Conservation (phyloP, 1,140 invertebrate genomes). For the Rhopalosiphum maidis region DNA sequence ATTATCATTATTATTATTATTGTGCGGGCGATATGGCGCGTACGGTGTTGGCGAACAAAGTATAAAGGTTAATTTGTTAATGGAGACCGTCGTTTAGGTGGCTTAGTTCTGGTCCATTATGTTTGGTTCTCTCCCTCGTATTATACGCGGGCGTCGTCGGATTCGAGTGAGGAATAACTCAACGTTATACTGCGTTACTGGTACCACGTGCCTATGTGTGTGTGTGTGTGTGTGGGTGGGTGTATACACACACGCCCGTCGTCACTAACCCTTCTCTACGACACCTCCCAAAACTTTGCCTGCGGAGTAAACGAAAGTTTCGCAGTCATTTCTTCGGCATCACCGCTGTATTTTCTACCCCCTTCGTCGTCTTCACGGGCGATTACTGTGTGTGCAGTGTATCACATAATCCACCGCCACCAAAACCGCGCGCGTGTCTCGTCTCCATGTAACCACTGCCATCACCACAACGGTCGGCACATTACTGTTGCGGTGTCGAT, state of each 20-base stretch:
- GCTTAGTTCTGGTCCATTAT: slow-evolving; percentile 52
- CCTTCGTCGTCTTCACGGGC: background rate
- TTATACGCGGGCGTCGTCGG: too few relatives aligned
- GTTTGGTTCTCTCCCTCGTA: background rate
- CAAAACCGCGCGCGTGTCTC: background rate
- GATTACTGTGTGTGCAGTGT: background rate
- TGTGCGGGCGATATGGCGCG: background rate
- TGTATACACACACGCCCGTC: background rate
- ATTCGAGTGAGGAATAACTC: background rate
- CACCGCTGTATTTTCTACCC: background rate
- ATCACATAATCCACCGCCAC: background rate
- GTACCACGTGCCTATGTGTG: background rate
- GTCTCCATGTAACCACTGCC: background rate
- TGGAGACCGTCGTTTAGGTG: slow-evolving; percentile 30
- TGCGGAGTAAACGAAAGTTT: background rate
- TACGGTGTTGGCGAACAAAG: slow-evolving; percentile 19
- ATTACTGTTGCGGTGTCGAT: background rate
- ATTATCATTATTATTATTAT: background rate
- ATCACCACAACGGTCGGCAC: background rate
- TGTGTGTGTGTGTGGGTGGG: background rate
- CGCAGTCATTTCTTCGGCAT: background rate
- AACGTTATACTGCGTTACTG: background rate
- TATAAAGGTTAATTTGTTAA: slow-evolving; percentile 47
- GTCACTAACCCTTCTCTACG: background rate
- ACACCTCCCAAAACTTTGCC: background rate